Evolutionary conservation across 1,140 invertebrate genomes (phyloP).

Genomic region (Mya arenaria): DNA sequence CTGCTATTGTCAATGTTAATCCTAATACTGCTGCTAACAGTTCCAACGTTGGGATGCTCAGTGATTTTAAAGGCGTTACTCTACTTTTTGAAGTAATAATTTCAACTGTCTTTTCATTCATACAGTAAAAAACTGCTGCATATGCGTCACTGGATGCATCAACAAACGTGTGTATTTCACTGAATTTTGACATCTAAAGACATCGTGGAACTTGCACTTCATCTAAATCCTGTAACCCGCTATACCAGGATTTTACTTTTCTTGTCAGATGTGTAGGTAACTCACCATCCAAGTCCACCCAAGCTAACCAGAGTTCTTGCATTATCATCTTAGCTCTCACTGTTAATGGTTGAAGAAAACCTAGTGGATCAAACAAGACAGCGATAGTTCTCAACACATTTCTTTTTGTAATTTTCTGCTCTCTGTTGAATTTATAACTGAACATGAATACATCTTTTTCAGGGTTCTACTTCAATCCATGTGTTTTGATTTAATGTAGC

Average conservation of each 20-base stretch:
- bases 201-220: background rate
- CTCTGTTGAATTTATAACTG: no score
- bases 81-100: conserved; percentile 10
- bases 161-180: conserved; percentile 10
- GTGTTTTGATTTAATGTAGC: conserved; percentile 47
- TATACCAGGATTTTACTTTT: background rate
- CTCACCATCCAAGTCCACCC: conserved; percentile 27
- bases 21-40: conserved; percentile 31
- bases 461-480: no score
- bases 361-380: conserved; percentile 45
- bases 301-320: conserved; percentile 45
- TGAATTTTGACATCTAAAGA: background rate
- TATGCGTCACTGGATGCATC: no score
- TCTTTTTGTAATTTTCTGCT: conserved; percentile 35
- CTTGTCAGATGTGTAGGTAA: background rate
- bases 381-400: conserved; percentile 44
- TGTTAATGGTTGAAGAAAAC: conserved; percentile 37
- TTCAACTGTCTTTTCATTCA: no score
- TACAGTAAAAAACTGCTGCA: no score
- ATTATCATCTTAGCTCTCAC: conserved; percentile 26
- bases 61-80: background rate
- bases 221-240: background rate
- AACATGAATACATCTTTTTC: no score
- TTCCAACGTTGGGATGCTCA: conserved; percentile 25
- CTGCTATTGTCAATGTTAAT: conserved; percentile 15